Conservation (phyloP, 1,140 invertebrate genomes). For the Drosophila ironensis region DNA sequence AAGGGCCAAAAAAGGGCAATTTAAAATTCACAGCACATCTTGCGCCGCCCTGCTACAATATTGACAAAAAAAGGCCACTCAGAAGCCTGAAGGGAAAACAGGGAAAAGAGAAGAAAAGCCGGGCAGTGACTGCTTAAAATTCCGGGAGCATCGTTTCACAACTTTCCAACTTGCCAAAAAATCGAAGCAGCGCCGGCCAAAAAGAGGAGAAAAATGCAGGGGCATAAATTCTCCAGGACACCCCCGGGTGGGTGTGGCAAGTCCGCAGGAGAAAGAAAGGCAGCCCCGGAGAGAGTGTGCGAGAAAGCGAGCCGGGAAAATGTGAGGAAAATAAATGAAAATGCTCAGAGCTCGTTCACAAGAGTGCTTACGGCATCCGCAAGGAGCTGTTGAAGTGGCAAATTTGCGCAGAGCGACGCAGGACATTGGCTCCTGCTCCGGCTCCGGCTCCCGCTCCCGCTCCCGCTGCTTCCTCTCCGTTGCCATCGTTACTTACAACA, state of each 20-base stretch:
- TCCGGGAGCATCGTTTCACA: constrained; percentile 81
- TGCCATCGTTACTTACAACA: constrained; percentile 80
- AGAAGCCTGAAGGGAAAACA: not conserved
- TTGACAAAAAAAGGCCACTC: constrained; percentile 63
- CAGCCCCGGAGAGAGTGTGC: not conserved
- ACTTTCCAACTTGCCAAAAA: constrained; percentile 81
- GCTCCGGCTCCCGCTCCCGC: not conserved
- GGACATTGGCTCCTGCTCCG: constrained; percentile 11
- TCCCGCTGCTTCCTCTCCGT: not conserved
- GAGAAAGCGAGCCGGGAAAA: constrained; percentile 44
- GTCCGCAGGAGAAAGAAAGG: not conserved
- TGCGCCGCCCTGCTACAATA: constrained; percentile 70
- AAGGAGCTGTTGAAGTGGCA: constrained; percentile 82
- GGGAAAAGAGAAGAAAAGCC: constrained; percentile 24
- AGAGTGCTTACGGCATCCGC: constrained; percentile 81
- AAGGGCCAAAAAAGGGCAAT: constrained; percentile 44
- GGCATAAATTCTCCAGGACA: constrained; percentile 60
- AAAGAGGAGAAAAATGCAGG: constrained; percentile 38
- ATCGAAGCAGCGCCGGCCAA: constrained; percentile 48
- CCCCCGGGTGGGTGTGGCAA: constrained; percentile 31
- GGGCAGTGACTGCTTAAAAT: constrained; percentile 72
- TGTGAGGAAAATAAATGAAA: constrained; percentile 81
- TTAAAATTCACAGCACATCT: constrained; percentile 80
- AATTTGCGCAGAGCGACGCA: constrained; percentile 81
- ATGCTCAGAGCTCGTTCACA: constrained; percentile 82